Conservation (phyloP, 2,113 vertebrate genomes). For the Esox niger region DNA sequence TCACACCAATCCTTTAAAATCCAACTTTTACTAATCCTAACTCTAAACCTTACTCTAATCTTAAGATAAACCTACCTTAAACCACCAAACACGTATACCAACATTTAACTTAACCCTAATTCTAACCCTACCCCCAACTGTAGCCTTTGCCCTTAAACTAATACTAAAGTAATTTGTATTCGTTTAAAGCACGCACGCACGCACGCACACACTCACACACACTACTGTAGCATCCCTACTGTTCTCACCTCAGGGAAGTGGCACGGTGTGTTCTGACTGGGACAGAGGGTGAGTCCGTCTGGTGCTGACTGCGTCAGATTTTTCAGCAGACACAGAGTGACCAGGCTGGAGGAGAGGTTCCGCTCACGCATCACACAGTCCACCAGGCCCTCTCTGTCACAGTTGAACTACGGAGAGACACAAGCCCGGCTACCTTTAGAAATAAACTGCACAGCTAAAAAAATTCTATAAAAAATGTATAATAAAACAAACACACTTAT, state of each 20-base stretch:
- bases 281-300: conserved; percentile 73
- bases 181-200: too few relatives aligned
- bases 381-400: conserved; percentile 75
- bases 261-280: conserved; percentile 72
- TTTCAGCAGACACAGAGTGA: conserved; percentile 80
- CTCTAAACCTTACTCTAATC: too few relatives aligned
- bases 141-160: too few relatives aligned
- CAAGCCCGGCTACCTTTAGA: not conserved
- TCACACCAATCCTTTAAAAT: not conserved
- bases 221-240: conserved; percentile 19
- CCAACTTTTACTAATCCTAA: too few relatives aligned
- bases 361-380: conserved; percentile 75
- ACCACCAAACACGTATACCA: too few relatives aligned
- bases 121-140: too few relatives aligned
- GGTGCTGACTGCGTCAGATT: conserved; percentile 78
- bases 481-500: too few relatives aligned
- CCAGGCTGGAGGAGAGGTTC: conserved; percentile 69
- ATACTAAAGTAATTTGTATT: too few relatives aligned
- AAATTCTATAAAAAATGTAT: too few relatives aligned
- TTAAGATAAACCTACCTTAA: too few relatives aligned
- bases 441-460: too few relatives aligned
- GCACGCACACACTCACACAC: conserved; percentile 11
- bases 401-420: conserved; percentile 77
- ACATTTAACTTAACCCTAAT: too few relatives aligned
- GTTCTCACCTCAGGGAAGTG: conserved; percentile 88